Evolutionary conservation across 2,797 vertebrate species (phyloP).

Genomic region (Trichosurus vulpecula): DNA sequence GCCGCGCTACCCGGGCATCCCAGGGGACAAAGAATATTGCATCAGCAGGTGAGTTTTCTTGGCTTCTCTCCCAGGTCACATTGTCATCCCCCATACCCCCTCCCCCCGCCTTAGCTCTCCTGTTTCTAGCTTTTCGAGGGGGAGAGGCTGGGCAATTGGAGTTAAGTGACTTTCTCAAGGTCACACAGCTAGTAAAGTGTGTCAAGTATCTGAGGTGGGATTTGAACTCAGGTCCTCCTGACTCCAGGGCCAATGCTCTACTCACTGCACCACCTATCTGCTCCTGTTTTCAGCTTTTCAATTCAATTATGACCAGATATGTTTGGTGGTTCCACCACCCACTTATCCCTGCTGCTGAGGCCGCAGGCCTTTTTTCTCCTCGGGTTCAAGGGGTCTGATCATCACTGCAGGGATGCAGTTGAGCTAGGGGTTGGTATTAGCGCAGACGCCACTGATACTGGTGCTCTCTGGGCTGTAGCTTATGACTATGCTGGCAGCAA

Average conservation of each 20-base stretch:
- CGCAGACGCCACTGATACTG: neutral
- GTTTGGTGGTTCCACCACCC: neutral
- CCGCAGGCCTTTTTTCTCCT: neutral
- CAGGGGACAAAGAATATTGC: constrained; percentile 89
- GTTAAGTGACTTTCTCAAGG: too few relatives aligned
- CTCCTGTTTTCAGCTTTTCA: neutral
- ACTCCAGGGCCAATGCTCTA: too few relatives aligned
- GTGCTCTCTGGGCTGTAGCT: neutral
- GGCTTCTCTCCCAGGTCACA: neutral
- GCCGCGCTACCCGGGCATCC: constrained; percentile 86
- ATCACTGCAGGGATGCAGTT: neutral
- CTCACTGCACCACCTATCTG: too few relatives aligned
- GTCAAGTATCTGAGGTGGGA: too few relatives aligned
- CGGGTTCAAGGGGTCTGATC: neutral
- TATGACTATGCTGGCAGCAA: neutral
- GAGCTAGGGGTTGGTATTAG: neutral
- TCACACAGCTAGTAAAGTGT: too few relatives aligned
- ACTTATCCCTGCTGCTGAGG: neutral
- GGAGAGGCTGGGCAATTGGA: too few relatives aligned
- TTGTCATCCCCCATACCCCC: too few relatives aligned
- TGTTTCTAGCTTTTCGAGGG: neutral
- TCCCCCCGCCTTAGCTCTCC: neutral
- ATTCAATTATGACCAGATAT: neutral
- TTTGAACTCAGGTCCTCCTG: too few relatives aligned
- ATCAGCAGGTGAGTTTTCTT: constrained; percentile 86